phyloP scores from a whole-genome alignment of 1,140 invertebrate genomes.

The Drosophila lowei region DNA sequence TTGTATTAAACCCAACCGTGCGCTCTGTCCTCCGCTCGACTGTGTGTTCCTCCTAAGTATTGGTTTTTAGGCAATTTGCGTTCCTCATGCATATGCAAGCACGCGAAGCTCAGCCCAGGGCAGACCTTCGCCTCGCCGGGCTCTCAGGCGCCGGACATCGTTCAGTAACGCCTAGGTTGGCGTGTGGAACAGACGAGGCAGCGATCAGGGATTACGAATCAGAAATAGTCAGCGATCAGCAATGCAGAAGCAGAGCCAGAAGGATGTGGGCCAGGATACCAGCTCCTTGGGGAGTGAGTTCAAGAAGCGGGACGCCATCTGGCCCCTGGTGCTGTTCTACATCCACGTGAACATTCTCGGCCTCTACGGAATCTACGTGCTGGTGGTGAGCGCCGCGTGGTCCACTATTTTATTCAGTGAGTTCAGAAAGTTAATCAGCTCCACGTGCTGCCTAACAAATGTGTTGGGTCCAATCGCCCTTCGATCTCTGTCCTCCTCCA shows the following conservation, averaged over 20 bases:
- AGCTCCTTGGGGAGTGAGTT: constrained; percentile 21
- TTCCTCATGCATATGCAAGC: constrained; percentile 22
- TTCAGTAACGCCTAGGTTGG: constrained; percentile 40
- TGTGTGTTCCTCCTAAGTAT: background rate
- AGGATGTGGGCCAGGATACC: constrained; percentile 8
- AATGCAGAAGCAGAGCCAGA: constrained; percentile 23
- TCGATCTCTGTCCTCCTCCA: background rate
- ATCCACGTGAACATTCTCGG: constrained; percentile 88
- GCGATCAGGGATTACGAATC: background rate
- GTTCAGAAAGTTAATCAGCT: constrained; percentile 68
- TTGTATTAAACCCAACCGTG: constrained; percentile 27
- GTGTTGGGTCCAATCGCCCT: background rate
- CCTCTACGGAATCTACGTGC: constrained; percentile 85
- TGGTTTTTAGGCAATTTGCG: background rate
- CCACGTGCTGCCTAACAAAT: constrained; percentile 11
- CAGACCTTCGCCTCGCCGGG: constrained; percentile 2
- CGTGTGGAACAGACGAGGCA: constrained; percentile 4
- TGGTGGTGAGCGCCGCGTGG: constrained; percentile 86
- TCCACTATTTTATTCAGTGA: constrained; percentile 87
- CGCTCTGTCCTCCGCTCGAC: background rate
- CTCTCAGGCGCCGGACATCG: background rate
- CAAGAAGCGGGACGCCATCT: constrained; percentile 85
- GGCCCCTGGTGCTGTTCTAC: constrained; percentile 87
- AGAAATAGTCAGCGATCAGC: background rate
- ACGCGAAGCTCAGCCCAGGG: constrained; percentile 3